Base-by-base conservation (phyloP, 2,113 vertebrate species). In the Rostratula benghalensis region DNA sequence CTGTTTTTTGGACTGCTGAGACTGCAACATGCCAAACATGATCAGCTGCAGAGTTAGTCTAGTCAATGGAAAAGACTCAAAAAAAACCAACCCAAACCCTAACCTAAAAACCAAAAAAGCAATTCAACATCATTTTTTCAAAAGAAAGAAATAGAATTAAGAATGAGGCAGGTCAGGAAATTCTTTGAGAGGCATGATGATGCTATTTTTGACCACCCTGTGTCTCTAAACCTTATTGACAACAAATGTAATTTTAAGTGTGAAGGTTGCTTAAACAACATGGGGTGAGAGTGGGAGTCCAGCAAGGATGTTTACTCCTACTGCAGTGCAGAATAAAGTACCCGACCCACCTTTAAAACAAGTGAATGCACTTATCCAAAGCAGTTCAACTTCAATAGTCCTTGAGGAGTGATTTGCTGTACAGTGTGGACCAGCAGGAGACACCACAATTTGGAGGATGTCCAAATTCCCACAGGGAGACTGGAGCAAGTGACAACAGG, bases 1-100 rank as follows among this genome's bases (percentile, higher is more conserved):
- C 33, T 82, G 41, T 20, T 69, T 83, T 84, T 91, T 85, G 75
- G 57, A 85, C 60, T 41, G 67, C 70, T 90, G 79, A 95, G 70
- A 82, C 46, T 6, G 4, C 86, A 80, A 75, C 50, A 83, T 35
- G 85, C 81, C 94, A 95, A 93, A 90, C 45, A 51, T 4, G 14
- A 88, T 78, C 89, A 88, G 93, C 76, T 77, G 74, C 45, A 89
- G 67, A 96, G 88, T 83, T 35, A 79, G 39, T n/a, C 74, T 83
- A 63, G 59, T 41, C 75, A 84, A 50, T 57, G 25, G 46, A 90
- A 69, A 50, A 74, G 39, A 80, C 53, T 79, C 30, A 31, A 73
- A 84, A 67, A 87, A 19, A 76, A 37, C 1, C 8, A 39, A 39
- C 11, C 8, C 53, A 82, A 37, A 50, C 10, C 7, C 41, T 50